Percentiles rank a stretch among this genome's conserved stretches.
These are phyloP conservation scores for Falco cherrug DNA, from an alignment of 2,797 vertebrate species.

Conservation along the genomic window DNA sequence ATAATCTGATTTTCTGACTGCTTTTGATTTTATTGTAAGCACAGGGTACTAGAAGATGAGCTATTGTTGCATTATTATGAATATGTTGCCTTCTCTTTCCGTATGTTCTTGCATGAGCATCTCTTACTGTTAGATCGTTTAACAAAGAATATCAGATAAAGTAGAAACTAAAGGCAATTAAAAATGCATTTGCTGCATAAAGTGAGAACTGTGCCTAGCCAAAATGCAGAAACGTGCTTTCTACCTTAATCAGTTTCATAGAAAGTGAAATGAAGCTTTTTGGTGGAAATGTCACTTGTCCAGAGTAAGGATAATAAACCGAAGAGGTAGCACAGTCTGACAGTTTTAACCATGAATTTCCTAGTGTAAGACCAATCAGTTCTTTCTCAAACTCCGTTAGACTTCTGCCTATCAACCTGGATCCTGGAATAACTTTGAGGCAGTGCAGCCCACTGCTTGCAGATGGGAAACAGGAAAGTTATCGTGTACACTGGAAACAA, in stretches of 20 bases:
- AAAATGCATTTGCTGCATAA: constrained; percentile 20
- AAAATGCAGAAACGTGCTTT: neutral
- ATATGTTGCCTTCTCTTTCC: neutral
- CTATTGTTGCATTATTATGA: neutral
- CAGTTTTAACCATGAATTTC: neutral
- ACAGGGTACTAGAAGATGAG: neutral
- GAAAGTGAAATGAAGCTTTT: neutral
- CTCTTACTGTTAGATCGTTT: neutral
- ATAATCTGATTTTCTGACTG: neutral
- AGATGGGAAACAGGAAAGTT: neutral
- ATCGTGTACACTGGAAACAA: neutral
- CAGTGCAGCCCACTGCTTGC: neutral
- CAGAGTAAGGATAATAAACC: constrained; percentile 13
- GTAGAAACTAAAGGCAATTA: constrained; percentile 23
- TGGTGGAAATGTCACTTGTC: constrained; percentile 41
- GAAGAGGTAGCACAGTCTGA: neutral
- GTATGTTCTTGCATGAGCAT: neutral
- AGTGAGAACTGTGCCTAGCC: neutral
- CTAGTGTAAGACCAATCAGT: neutral
- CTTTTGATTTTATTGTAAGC: neutral
- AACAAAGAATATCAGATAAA: neutral
- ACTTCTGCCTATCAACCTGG: neutral
- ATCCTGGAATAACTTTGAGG: neutral
- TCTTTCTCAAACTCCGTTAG: neutral
- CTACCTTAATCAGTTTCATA: neutral